A percentile compares a stretch with the other conserved stretches of the same genome.
Conservation (phyloP, 2,797 vertebrate species). For the Tokudaia tokunoshimensis region DNA sequence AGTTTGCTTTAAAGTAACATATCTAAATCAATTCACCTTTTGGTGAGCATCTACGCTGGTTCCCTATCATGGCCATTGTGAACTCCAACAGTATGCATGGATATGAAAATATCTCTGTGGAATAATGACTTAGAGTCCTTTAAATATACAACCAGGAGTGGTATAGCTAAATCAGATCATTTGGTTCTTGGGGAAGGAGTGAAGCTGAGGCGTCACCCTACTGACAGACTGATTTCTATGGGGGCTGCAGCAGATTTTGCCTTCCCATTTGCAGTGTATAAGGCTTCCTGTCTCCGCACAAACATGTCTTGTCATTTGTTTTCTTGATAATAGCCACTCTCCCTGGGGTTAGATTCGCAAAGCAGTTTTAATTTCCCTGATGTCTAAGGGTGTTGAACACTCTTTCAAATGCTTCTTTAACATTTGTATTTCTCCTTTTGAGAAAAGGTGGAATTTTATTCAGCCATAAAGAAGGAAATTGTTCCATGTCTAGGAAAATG, state of each 20-base stretch:
- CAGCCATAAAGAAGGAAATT: not conserved
- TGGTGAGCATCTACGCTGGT: not conserved
- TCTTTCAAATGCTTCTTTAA: not conserved
- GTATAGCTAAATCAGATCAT: not conserved
- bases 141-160: not conserved
- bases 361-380: not conserved
- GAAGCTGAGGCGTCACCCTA: no score
- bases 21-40: not conserved
- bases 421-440: not conserved
- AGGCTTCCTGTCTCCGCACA: not conserved
- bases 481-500: not conserved
- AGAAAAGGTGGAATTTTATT: not conserved
- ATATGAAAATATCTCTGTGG: not conserved
- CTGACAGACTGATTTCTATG: not conserved
- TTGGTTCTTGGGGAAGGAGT: not conserved
- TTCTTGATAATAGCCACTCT: not conserved
- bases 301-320: not conserved
- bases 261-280: not conserved
- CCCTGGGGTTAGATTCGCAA: not conserved
- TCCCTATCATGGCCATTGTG: not conserved
- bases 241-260: not conserved
- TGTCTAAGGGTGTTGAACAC: not conserved
- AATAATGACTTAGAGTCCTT: not conserved
- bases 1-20: conserved; percentile 5
- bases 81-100: not conserved